A percentile compares a stretch with the other conserved stretches of the same genome.
phyloP scores from a whole-genome alignment of 2,888 invertebrate species.

The Drosophila macrospina region DNA sequence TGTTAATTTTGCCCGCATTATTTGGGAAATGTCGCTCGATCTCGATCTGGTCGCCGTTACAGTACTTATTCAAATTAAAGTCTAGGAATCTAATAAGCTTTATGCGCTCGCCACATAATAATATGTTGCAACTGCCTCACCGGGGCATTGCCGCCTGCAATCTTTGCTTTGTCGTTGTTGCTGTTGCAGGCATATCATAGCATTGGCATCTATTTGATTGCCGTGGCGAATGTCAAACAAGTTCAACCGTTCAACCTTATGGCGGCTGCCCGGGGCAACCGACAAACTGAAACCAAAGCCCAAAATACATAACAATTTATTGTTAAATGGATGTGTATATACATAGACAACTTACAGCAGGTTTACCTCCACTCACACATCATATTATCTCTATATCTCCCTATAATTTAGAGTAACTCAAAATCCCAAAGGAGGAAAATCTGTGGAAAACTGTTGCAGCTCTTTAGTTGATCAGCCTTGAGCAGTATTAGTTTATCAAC shows the following conservation, averaged over 20 bases:
- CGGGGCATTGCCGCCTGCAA: not conserved
- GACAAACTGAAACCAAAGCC: constrained; percentile 37
- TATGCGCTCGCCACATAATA: constrained; percentile 28
- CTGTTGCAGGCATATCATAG: constrained; percentile 24
- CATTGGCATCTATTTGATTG: constrained; percentile 54
- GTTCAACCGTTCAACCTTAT: constrained; percentile 59
- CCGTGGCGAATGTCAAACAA: constrained; percentile 67
- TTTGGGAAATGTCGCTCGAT: constrained; percentile 22
- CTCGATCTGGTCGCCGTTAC: not conserved
- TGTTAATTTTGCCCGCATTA: constrained; percentile 71
- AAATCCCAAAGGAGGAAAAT: not conserved
- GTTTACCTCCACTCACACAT: not conserved
- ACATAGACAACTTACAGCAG: constrained; percentile 8
- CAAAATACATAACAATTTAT: constrained; percentile 44
- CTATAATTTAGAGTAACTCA: not conserved
- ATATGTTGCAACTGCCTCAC: constrained; percentile 12
- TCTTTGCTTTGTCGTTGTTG: not conserved
- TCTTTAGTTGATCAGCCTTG: constrained; percentile 3
- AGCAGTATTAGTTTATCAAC: constrained; percentile 1
- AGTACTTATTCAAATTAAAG: constrained; percentile 12
- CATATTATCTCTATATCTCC: not conserved
- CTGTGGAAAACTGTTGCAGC: constrained; percentile 8
- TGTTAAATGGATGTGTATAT: constrained; percentile 37
- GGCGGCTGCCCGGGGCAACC: constrained; percentile 78
- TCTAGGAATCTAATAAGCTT: constrained; percentile 65